Evolutionary conservation across 2,888 invertebrate species (phyloP).

Genomic region (Apocheima hispidaria): DNA sequence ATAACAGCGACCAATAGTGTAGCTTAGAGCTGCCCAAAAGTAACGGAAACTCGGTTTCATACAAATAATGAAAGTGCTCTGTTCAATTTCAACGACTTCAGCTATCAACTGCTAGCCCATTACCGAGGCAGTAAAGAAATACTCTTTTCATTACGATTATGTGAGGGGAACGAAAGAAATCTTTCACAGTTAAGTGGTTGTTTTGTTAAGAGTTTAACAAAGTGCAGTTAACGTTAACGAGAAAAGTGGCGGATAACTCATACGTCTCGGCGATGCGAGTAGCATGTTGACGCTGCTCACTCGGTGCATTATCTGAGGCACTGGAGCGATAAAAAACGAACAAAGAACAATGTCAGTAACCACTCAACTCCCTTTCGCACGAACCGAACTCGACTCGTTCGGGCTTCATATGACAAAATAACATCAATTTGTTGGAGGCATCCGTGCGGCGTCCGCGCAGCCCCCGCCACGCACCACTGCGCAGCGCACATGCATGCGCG

Average conservation of each 20-base stretch:
- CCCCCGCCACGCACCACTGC: slow-evolving; percentile 62
- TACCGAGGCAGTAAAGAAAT: slow-evolving; percentile 42
- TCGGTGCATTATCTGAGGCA: slow-evolving; percentile 79
- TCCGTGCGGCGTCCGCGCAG: slow-evolving; percentile 57
- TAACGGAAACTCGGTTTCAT: not conserved
- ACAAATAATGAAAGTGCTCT: slow-evolving; percentile 24
- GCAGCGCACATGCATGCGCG: slow-evolving; percentile 64
- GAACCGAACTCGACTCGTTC: slow-evolving; percentile 72
- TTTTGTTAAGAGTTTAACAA: slow-evolving; percentile 66
- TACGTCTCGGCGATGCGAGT: slow-evolving; percentile 61
- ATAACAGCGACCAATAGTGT: not conserved
- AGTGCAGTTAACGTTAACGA: slow-evolving; percentile 73
- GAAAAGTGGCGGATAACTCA: slow-evolving; percentile 81
- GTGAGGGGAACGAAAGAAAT: slow-evolving; percentile 60
- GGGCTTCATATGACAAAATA: slow-evolving; percentile 77
- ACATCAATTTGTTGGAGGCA: slow-evolving; percentile 70
- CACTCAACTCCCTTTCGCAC: slow-evolving; percentile 80
- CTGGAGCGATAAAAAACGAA: slow-evolving; percentile 82
- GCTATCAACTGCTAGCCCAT: slow-evolving; percentile 39
- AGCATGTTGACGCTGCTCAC: slow-evolving; percentile 60
- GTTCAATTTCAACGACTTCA: slow-evolving; percentile 28
- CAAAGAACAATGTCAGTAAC: slow-evolving; percentile 83
- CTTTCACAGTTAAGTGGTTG: slow-evolving; percentile 65
- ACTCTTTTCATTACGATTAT: slow-evolving; percentile 45
- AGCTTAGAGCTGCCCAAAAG: not conserved